Conservation (phyloP, 2,888 invertebrate genomes). For the Diplazon laetatorius region DNA sequence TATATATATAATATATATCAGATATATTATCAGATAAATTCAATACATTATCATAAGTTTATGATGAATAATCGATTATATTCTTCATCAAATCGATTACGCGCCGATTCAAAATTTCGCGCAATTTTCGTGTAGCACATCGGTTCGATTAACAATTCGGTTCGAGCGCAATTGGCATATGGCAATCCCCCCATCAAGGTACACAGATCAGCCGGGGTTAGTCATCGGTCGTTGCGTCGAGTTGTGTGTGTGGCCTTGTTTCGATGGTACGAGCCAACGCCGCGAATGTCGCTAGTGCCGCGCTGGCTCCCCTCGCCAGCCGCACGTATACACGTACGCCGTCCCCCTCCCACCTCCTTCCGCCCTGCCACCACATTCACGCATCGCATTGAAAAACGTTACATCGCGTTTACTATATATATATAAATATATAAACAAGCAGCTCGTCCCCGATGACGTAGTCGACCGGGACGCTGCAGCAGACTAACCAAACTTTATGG, state of each 20-base stretch:
- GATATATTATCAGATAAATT: no score
- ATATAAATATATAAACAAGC: conserved; percentile 5
- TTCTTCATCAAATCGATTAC: no score
- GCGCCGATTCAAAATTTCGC: no score
- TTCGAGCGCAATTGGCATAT: no score
- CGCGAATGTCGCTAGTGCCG: conserved; percentile 46
- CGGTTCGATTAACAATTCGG: no score
- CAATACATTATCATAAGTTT: no score
- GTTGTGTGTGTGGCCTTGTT: conserved; percentile 70
- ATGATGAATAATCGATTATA: no score
- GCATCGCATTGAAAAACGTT: background rate
- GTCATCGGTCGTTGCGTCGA: conserved; percentile 70
- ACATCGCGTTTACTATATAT: conserved; percentile 1
- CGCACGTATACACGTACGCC: background rate
- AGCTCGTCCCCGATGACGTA: conserved; percentile 27
- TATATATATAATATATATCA: no score
- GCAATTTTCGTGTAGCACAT: no score
- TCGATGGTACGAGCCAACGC: conserved; percentile 64
- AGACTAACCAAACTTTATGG: conserved; percentile 33
- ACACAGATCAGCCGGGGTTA: no score
- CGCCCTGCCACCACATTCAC: conserved; percentile 36
- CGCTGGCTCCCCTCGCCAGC: conserved; percentile 10
- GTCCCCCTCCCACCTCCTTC: background rate
- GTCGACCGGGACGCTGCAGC: conserved; percentile 5
- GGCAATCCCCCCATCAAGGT: no score